Base-by-base conservation (phyloP, 2,113 vertebrate genomes). In the Ctenomys sociabilis region DNA sequence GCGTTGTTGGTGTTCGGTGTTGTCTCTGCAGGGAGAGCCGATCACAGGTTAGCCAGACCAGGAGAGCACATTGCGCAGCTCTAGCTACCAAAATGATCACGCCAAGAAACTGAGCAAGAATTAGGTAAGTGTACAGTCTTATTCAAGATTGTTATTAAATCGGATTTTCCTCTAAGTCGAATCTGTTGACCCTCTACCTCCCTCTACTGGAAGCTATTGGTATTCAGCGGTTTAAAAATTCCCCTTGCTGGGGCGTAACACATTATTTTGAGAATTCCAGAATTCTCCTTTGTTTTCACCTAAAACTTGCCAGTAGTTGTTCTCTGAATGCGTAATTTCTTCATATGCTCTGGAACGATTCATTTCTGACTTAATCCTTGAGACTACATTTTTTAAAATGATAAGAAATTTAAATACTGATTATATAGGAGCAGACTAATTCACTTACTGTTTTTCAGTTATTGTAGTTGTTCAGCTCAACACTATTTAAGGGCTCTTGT, bases 161-260 rank as follows among this genome's bases (percentile, higher is more conserved):
- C 35, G 24, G 77, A 91, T 96, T 96, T 59, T 64, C 2, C 11
- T 0, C 3, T 43, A 88, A 97, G n/a, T 49, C 64, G 95, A 94
- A 92, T 96, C 92, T 96, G 84, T 97, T 97, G 93, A 95, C 97
- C 89, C 97, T 98, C 98, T 97, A 97, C 59, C 96, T 84, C 98
- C 98, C 98, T 98, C 98, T 98, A 89, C 98, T 98, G 98, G 98
- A 98, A 98, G 73, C 66, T 28, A 6, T 32, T 21, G 80, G 68
- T 78, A 94, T 26, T 90, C 9, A 4, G 10, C 35, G 52, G 37
- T 45, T 37, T 78, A 85, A 95, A 90, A 93, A 91, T 61, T 81
- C 3, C 45, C 13, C 37, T 92, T 40, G 59, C 13, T 68, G 40
- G 61, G 13, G 1, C 2, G 4, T 43, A 66, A 35, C 4, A 24